phyloP scores from a whole-genome alignment of 2,888 invertebrate genomes.

The Drosophila nr. fundita region DNA sequence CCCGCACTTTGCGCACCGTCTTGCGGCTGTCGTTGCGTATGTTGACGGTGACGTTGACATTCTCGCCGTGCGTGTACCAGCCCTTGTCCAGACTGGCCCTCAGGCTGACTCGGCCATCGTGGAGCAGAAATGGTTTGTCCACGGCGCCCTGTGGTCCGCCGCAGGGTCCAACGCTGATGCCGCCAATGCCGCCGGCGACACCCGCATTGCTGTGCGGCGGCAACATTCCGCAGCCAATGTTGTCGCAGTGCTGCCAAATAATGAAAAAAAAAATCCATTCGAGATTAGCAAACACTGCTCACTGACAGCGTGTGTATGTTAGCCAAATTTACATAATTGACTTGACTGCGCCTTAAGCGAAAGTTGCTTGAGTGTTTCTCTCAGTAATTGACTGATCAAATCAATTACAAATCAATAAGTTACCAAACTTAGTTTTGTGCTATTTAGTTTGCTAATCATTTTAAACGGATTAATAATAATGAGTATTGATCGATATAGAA shows the following conservation, averaged over 20 bases:
- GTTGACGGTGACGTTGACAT: slow-evolving; percentile 90
- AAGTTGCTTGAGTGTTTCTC: background rate
- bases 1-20: slow-evolving; percentile 93
- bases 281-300: background rate
- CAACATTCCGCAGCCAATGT: slow-evolving; percentile 51
- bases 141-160: slow-evolving; percentile 89
- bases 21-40: slow-evolving; percentile 93
- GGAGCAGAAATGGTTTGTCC: slow-evolving; percentile 93
- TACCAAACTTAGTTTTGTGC: background rate
- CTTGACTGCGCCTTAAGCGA: background rate
- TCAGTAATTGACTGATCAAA: background rate
- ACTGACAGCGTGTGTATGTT: background rate
- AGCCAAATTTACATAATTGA: slow-evolving; percentile 15
- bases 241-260: slow-evolving; percentile 64
- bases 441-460: background rate
- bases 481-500: background rate
- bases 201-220: slow-evolving; percentile 66
- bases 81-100: slow-evolving; percentile 93
- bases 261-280: background rate
- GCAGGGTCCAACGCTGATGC: slow-evolving; percentile 68
- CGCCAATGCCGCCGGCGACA: slow-evolving; percentile 66
- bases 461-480: background rate
- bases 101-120: slow-evolving; percentile 92
- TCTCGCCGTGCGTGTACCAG: slow-evolving; percentile 93
- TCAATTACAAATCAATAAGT: background rate